Percentiles rank a stretch among this genome's conserved stretches.
phyloP scores from a whole-genome alignment of 2,797 vertebrate species.

The Rhabdomys pumilio region DNA sequence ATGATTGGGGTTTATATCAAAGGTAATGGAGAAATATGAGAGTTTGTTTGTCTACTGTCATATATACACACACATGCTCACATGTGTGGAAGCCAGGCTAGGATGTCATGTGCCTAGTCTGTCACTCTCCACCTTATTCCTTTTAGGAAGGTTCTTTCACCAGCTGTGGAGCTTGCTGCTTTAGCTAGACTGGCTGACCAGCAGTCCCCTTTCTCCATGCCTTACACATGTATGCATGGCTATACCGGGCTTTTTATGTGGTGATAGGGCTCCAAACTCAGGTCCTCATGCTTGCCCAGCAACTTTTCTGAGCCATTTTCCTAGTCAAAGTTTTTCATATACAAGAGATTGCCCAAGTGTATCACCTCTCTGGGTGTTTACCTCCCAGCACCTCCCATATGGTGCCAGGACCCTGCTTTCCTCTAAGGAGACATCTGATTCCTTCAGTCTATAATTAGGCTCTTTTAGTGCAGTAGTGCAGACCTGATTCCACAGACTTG shows the following conservation, averaged over 20 bases:
- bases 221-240: not conserved
- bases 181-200: not conserved
- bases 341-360: not conserved
- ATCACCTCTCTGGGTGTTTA: not conserved
- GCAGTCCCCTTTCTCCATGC: not conserved
- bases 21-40: not conserved
- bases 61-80: not conserved
- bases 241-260: not conserved
- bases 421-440: not conserved
- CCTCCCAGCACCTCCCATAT: not conserved
- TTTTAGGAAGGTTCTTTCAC: not conserved
- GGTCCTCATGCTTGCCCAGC: not conserved
- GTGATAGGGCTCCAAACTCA: not conserved
- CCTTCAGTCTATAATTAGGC: not conserved
- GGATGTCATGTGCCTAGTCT: not conserved
- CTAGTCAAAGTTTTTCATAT: not conserved
- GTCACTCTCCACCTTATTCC: not conserved
- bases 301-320: not conserved
- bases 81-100: not conserved
- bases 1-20: not conserved
- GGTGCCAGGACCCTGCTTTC: not conserved
- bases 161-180: not conserved
- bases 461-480: not conserved
- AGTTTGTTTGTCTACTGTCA: not conserved
- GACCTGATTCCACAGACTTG: not conserved